phyloP scores from a whole-genome alignment of 1,140 invertebrate genomes.

The Zaprionus camerounensis region DNA sequence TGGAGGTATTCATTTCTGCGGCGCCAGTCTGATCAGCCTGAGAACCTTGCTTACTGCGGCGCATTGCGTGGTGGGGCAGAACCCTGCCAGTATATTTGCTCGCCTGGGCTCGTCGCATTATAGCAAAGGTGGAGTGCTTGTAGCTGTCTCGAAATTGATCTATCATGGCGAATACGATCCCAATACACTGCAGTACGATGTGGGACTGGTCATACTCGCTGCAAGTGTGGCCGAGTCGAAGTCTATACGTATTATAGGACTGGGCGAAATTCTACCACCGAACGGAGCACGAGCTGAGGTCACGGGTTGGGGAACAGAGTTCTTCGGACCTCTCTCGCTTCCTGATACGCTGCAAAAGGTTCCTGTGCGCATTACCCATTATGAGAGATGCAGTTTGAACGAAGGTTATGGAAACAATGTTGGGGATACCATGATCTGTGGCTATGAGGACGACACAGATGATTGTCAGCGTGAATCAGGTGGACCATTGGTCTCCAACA shows the following conservation, averaged over 20 bases:
- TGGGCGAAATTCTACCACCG: slow-evolving; percentile 42
- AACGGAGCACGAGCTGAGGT: slow-evolving; percentile 52
- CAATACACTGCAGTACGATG: slow-evolving; percentile 64
- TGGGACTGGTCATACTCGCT: slow-evolving; percentile 65
- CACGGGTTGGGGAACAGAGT: slow-evolving; percentile 57
- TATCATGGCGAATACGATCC: slow-evolving; percentile 31
- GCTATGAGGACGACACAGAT: slow-evolving; percentile 84
- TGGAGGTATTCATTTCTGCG: slow-evolving; percentile 82
- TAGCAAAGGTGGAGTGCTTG: slow-evolving; percentile 27
- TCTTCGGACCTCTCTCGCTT: slow-evolving; percentile 37
- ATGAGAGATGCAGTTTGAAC: slow-evolving; percentile 24
- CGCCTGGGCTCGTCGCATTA: slow-evolving; percentile 45
- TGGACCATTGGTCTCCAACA: slow-evolving; percentile 75
- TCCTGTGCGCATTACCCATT: slow-evolving; percentile 24
- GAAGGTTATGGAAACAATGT: slow-evolving; percentile 65
- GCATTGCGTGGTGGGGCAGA: slow-evolving; percentile 45
- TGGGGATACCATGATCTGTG: slow-evolving; percentile 85
- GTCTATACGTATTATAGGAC: slow-evolving; percentile 36
- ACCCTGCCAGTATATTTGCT: slow-evolving; percentile 1
- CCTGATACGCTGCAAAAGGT: slow-evolving; percentile 34
- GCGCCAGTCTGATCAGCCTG: slow-evolving; percentile 85
- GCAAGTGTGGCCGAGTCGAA: slow-evolving; percentile 26
- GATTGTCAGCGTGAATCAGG: slow-evolving; percentile 85
- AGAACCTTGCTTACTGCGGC: slow-evolving; percentile 65
- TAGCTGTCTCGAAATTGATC: slow-evolving; percentile 11